A percentile compares a stretch with the other conserved stretches of the same genome.
These are phyloP conservation scores for Bubalus kerabau DNA, from an alignment of 2,113 vertebrate species.

Conservation along the genomic window DNA sequence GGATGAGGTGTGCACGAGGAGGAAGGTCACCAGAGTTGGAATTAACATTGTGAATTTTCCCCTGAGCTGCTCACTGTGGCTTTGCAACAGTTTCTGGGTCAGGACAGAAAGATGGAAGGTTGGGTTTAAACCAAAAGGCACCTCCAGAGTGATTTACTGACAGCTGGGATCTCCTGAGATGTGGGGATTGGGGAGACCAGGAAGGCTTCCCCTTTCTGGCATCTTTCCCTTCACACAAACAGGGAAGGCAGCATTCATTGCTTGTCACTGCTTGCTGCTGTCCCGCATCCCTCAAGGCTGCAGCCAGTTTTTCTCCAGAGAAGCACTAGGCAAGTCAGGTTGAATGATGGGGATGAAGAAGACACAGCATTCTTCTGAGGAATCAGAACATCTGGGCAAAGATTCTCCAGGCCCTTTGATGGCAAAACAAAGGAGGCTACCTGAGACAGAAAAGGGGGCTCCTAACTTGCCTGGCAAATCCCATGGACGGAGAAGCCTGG, in stretches of 20 bases:
- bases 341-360: neutral
- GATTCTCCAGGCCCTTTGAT: neutral
- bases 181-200: neutral
- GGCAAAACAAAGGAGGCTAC: neutral
- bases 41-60: neutral
- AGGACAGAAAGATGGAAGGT: neutral
- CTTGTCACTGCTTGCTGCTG: neutral
- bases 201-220: neutral
- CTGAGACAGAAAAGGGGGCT: neutral
- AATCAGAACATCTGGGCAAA: neutral
- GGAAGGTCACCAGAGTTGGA: neutral
- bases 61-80: neutral
- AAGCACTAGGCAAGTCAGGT: neutral
- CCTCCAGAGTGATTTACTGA: neutral
- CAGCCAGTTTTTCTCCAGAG: neutral
- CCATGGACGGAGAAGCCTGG: no score
- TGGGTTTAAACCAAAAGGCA: neutral
- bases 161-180: neutral
- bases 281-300: neutral
- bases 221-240: neutral
- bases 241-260: neutral
- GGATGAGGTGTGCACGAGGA: neutral
- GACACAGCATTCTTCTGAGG: neutral
- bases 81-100: neutral
- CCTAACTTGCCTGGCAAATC: neutral